phyloP scores from a whole-genome alignment of 2,797 vertebrate genomes.

The Geotria australis region DNA sequence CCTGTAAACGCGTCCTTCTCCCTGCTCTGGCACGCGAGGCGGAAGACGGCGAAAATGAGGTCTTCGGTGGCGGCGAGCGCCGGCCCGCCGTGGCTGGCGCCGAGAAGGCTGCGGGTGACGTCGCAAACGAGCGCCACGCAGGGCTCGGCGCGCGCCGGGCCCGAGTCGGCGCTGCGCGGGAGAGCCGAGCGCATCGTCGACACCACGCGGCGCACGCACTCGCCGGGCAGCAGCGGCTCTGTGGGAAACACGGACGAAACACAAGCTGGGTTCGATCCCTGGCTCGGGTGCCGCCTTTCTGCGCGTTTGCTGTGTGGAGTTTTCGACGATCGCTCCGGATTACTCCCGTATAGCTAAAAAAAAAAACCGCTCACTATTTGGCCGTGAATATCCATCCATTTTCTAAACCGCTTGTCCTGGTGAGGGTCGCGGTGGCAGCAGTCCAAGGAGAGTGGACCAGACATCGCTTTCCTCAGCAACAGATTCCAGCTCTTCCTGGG shows the following conservation, averaged over 20 bases:
- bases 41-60: conserved; percentile 56
- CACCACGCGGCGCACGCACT: conserved; percentile 53
- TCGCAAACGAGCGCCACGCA: conserved; percentile 67
- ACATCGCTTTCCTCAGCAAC: no score
- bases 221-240: conserved; percentile 55
- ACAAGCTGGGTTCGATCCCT: background rate
- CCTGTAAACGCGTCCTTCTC: conserved; percentile 35
- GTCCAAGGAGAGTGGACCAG: no score
- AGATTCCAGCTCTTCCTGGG: no score
- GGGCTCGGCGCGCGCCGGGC: conserved; percentile 40
- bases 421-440: no score
- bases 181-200: conserved; percentile 53
- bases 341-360: no score
- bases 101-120: conserved; percentile 60
- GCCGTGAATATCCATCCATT: no score
- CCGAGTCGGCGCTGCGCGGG: conserved; percentile 42
- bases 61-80: conserved; percentile 54
- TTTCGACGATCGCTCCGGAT: no score
- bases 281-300: no score
- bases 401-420: no score
- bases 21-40: conserved; percentile 50
- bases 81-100: conserved; percentile 39
- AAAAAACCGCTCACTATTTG: no score
- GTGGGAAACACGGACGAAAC: conserved; percentile 3
- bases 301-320: no score